Percentiles rank a stretch among this genome's conserved stretches.
Evolutionary conservation across 1,140 invertebrate genomes (phyloP).

Genomic region (Sminthurinus signatus): DNA sequence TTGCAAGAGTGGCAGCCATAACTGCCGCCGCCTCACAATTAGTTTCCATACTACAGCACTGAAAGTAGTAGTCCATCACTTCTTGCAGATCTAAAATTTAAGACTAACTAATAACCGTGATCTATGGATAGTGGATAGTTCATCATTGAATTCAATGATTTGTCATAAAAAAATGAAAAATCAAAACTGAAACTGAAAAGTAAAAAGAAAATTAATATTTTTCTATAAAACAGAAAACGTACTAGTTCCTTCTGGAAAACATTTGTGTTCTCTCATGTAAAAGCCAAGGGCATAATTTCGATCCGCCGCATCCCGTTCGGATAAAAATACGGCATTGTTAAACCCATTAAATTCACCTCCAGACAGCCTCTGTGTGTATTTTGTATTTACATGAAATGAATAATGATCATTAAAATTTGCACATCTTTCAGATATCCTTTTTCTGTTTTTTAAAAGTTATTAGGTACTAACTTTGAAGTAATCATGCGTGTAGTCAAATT

Average conservation of each 20-base stretch:
- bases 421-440: too few relatives aligned
- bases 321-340: constrained; percentile 89
- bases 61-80: too few relatives aligned
- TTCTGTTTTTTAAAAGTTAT: too few relatives aligned
- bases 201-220: too few relatives aligned
- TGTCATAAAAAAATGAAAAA: constrained; percentile 83
- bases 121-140: not conserved
- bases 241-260: constrained; percentile 83
- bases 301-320: constrained; percentile 88
- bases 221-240: too few relatives aligned
- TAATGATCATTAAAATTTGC: too few relatives aligned
- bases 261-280: constrained; percentile 95
- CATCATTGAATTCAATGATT: constrained; percentile 95
- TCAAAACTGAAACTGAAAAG: too few relatives aligned
- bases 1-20: constrained; percentile 91
- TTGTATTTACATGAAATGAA: constrained; percentile 33
- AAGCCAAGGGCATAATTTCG: constrained; percentile 94
- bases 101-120: not conserved
- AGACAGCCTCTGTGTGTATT: constrained; percentile 58
- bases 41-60: constrained; percentile 93
- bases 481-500: constrained; percentile 74
- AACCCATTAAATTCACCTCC: constrained; percentile 90
- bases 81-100: too few relatives aligned
- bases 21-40: constrained; percentile 87
- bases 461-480: constrained; percentile 56